These are phyloP conservation scores for Liopterus haemorrhoidalis DNA, from an alignment of 2,888 invertebrate genomes.

Conservation along the genomic window DNA sequence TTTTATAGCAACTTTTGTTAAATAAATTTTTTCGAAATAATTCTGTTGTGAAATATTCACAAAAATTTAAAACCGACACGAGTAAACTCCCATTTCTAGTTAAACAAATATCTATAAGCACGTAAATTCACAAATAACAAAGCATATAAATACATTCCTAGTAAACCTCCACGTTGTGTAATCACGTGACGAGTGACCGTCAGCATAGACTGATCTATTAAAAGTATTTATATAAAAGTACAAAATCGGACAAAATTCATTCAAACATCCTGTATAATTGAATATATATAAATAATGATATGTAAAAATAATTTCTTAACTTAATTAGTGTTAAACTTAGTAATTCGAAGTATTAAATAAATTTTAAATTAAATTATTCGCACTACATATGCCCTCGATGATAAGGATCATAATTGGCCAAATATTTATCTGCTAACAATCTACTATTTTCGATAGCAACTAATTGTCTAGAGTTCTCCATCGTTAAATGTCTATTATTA, in stretches of 20 bases:
- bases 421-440: constrained; percentile 45
- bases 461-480: constrained; percentile 40
- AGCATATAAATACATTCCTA: neutral
- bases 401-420: constrained; percentile 45
- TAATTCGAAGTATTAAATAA: constrained; percentile 1
- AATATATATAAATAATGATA: constrained; percentile 1
- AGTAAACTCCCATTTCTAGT: too few species aligned
- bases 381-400: constrained; percentile 44
- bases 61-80: too few species aligned
- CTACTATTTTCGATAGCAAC: constrained; percentile 41
- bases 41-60: too few species aligned
- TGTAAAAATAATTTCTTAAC: neutral
- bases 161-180: neutral
- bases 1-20: too few species aligned
- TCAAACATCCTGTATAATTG: constrained; percentile 1
- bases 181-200: neutral
- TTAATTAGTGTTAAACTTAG: neutral
- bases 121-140: neutral
- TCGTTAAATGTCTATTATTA: constrained; percentile 26
- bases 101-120: neutral
- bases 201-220: neutral
- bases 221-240: neutral
- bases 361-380: too few species aligned
- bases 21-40: too few species aligned
- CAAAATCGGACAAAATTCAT: neutral